phyloP scores from a whole-genome alignment of 92 coral and sea anemone genomes.

The Diadumene lineata region DNA sequence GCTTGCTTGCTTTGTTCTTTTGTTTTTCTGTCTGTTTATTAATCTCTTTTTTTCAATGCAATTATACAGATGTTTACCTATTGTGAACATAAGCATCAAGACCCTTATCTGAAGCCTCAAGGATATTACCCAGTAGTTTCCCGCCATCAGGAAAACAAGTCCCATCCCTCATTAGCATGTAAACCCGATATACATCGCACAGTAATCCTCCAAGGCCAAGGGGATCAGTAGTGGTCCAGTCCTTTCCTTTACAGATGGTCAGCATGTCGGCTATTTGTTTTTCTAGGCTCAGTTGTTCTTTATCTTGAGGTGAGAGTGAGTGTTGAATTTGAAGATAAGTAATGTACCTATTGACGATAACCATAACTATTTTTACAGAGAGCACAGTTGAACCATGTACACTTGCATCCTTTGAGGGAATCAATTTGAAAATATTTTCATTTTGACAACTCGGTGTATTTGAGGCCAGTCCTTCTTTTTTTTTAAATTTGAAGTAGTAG shows the following conservation, averaged over 20 bases:
- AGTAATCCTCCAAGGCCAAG: constrained; percentile 65
- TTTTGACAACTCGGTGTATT: no score
- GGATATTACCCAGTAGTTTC: constrained; percentile 42
- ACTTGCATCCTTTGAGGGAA: no score
- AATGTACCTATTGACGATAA: constrained; percentile 33
- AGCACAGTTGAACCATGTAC: no score
- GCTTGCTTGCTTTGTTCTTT: no score
- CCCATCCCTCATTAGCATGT: constrained; percentile 23
- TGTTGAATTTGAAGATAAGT: constrained; percentile 55
- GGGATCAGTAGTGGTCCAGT: constrained; percentile 67
- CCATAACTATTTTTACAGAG: no score
- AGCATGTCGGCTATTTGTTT: constrained; percentile 51
- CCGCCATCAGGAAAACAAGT: constrained; percentile 34
- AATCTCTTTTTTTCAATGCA: no score
- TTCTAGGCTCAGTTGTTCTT: constrained; percentile 23
- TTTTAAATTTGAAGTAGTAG: no score
- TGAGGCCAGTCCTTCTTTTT: no score
- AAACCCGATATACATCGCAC: constrained; percentile 54
- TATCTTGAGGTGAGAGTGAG: constrained; percentile 16
- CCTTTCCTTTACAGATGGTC: constrained; percentile 50
- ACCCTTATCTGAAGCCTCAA: constrained; percentile 48
- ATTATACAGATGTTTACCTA: constrained; percentile 34
- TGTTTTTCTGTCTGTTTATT: no score
- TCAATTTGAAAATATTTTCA: no score
- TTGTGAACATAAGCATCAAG: constrained; percentile 35